phyloP scores from a whole-genome alignment of 2,113 vertebrate genomes.

The Tricholaema leucomelas region DNA sequence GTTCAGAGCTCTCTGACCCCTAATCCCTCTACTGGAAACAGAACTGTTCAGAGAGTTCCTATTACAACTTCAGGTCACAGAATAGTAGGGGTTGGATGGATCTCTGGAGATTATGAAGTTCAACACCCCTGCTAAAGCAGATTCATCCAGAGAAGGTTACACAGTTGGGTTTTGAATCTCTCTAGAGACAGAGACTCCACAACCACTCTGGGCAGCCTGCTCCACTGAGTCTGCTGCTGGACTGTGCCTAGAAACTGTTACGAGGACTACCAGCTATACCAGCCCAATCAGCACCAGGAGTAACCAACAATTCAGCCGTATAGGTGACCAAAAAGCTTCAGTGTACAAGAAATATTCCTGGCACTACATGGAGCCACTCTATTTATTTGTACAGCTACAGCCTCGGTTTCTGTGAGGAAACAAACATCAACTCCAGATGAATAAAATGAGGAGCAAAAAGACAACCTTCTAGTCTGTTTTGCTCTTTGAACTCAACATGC shows the following conservation, averaged over 20 bases:
- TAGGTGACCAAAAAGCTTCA: background rate
- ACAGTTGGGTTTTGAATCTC: no score
- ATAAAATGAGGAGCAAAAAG: background rate
- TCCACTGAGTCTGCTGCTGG: background rate
- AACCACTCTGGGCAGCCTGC: no score
- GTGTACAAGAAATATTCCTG: background rate
- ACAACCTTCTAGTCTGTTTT: background rate
- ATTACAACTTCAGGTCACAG: no score
- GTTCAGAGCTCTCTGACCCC: background rate
- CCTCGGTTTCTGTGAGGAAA: background rate
- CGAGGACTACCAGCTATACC: background rate
- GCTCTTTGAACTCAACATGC: background rate
- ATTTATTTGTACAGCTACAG: background rate
- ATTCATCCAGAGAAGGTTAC: no score
- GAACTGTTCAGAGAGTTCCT: no score
- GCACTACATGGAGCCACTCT: background rate
- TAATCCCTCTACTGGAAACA: no score
- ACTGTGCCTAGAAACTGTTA: background rate
- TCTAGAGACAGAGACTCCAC: no score
- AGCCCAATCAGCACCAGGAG: background rate
- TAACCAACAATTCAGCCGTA: rapidly evolving
- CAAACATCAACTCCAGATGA: background rate
- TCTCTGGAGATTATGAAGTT: no score
- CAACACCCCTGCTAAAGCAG: no score
- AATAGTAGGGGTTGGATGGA: no score